Evolutionary conservation across 2,888 invertebrate species (phyloP), one percentile per base, ranked within the genome.

Genomic region (Abrostola triplasia): DNA sequence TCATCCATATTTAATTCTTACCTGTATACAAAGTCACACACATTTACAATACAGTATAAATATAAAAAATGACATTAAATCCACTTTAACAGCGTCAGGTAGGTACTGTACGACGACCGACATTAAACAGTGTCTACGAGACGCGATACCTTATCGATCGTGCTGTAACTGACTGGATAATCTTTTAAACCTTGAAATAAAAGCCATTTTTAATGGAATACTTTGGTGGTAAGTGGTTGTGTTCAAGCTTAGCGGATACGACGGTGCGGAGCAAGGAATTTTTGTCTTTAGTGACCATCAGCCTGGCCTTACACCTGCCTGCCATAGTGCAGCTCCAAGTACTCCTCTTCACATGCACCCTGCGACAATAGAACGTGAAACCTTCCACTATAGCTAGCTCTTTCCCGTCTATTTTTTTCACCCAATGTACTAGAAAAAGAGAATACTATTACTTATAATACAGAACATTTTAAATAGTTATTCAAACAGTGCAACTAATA

Each of bases 331-430:
- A 73, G 10, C 73, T 73, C 67, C 67, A 70, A 0, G 70, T 73
- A 5, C 74, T 56, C 42, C 47, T 62, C 0, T 44, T n/a, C 0
- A 37, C 12, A 36, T 63, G 59, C 12, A 42, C 24, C 44, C 52
- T 55, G 6, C 71, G 70, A 0, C 55, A 52, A 8, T 59, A 69
- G 55, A 70, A 69, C 5, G 69, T 70, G 11, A 63, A 55, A 2
- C 69, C 69, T 36, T 60, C 24, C 11, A 62, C 10, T 8, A 84
- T 40, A 0, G 76, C 73, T 13, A 86, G 24, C 10, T 71, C 61
- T 40, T 77, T 79, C 0, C 84, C 84, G 6, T 67, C 53, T 0
- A 24, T 9, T 11, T 69, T 75, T 55, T 24, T 52, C 48, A 67
- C 70, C 67, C 73, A 76, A 5, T 0, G 49, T 9, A 76, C 75